Evolutionary conservation across 2,113 vertebrate genomes (phyloP), one percentile per base, ranked within the genome.

Genomic region (Dissostichus mawsoni): DNA sequence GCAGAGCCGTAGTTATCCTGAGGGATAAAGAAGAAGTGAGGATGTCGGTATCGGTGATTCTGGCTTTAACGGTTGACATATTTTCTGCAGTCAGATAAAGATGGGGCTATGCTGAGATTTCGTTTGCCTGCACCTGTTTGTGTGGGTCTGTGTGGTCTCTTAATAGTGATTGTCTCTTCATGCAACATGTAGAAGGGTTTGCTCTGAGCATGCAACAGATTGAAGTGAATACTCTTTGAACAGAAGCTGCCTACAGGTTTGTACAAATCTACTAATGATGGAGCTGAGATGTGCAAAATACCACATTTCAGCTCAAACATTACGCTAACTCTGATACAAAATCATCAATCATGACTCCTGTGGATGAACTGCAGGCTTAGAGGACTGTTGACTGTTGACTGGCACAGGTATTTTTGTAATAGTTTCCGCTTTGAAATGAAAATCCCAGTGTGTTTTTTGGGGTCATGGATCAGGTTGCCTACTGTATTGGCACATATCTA

Each of bases 391-490:
- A 66, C 44, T 52, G 59, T 65, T 48, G 29, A 3, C 29, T 29
- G 29, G 29, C 29, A 29, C 29, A 29, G 29, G 29, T 29, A 29
- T 29, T 29, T 29, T 29, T 29, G 29, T 29, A 29, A 29, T 29
- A 4, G 0, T 29, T 29, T 29, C 29, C 3, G 29, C 29, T 29
- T 29, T 4, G 29, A 29, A 29, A 29, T 29, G 29, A 29, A 29
- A 29, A 0, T 29, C 29, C 29, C 53, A 33, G 18, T 62, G 78
- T 75, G 64, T 68, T 68, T 33, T 65, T 25, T 61, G 63, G 71
- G 74, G 48, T 72, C 63, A 85, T 29, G 29, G 29, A 29, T 75
- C 68, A 84, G 82, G 68, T 66, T 80, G 45, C 48, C 10, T 51
- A 36, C 36, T 41, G 1, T 41, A 6, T 78, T 78, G 74, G 56